These are phyloP conservation scores for Cataglyphis livida DNA, from an alignment of 2,888 invertebrate genomes.

Conservation along the genomic window DNA sequence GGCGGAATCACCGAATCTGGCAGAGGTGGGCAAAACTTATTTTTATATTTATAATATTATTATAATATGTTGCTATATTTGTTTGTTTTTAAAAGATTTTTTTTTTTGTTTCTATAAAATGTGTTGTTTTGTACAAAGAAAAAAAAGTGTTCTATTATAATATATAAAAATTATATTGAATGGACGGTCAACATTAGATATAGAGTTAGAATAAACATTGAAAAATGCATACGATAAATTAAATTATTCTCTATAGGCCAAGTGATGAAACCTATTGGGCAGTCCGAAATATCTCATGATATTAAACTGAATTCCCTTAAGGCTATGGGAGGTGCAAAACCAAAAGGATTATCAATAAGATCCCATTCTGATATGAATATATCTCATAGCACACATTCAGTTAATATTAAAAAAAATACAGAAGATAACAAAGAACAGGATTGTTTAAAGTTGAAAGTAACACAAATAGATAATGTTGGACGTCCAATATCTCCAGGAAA, in stretches of 20 bases:
- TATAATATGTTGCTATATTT: background rate
- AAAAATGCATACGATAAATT: background rate
- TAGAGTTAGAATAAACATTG: background rate
- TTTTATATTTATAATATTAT: background rate
- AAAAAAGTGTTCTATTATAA: background rate
- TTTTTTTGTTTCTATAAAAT: background rate
- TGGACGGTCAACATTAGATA: background rate
- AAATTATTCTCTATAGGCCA: conserved; percentile 49
- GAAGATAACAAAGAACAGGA: conserved; percentile 43
- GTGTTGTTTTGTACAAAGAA: background rate
- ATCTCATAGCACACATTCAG: background rate
- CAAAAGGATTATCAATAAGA: conserved; percentile 76
- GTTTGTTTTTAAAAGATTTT: background rate
- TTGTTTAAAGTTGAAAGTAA: conserved; percentile 56
- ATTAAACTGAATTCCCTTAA: conserved; percentile 58
- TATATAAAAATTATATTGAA: conserved; percentile 5
- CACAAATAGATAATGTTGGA: conserved; percentile 51
- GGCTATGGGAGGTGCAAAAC: conserved; percentile 56
- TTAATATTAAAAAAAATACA: conserved; percentile 39
- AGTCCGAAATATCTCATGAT: conserved; percentile 59
- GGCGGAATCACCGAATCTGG: conserved; percentile 24
- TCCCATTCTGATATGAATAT: conserved; percentile 74
- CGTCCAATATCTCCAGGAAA: conserved; percentile 58
- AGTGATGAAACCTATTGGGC: conserved; percentile 24
- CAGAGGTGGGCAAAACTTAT: conserved; percentile 49